Base-by-base conservation (phyloP, 2,888 invertebrate species). In the Tinea trinotella region DNA sequence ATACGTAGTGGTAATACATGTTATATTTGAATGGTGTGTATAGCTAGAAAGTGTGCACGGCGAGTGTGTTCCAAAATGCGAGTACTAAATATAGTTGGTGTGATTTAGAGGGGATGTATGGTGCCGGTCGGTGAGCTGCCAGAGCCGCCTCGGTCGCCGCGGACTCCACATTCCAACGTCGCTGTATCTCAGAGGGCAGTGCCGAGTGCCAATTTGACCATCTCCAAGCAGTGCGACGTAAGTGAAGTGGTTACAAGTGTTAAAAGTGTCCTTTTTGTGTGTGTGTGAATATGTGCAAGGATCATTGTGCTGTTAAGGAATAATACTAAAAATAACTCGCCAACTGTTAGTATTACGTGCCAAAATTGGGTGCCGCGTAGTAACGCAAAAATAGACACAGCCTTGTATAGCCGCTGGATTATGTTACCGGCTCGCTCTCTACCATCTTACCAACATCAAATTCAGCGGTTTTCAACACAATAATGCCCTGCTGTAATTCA, bases 91-190 rank as follows among this genome's bases (percentile, higher is more conserved):
- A 74, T 81, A 80, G 59, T 19, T 18, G 30, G 55, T 59, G 56
- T 59, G 59, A 63, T 64, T 62, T 61, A 54, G 59, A 53, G 61
- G 62, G 62, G 60, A 60, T 49, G 58, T 46, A 56, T 50, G 57
- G 55, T 61, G 60, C 56, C 55, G 57, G 55, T 9, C 58, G 56
- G 56, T 57, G 62, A 61, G 62, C 61, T 63, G 58, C 64, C 89
- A 90, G 90, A 90, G 89, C 89, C 88, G 89, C 89, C 88, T 82
- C 86, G 88, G 88, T 88, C 88, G 88, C 87, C 87, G 90, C 89
- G 89, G 89, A 89, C 89, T 89, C 88, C 88, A 89, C 89, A 90
- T 89, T 89, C 89, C 89, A 89, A 88, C 89, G 85, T 79, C 80
- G 84, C 81, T 79, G 80, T 78, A 82, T 80, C 80, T 70, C 64